Conservation (phyloP, 2,113 vertebrate species). For the Cheilinus undulatus region DNA sequence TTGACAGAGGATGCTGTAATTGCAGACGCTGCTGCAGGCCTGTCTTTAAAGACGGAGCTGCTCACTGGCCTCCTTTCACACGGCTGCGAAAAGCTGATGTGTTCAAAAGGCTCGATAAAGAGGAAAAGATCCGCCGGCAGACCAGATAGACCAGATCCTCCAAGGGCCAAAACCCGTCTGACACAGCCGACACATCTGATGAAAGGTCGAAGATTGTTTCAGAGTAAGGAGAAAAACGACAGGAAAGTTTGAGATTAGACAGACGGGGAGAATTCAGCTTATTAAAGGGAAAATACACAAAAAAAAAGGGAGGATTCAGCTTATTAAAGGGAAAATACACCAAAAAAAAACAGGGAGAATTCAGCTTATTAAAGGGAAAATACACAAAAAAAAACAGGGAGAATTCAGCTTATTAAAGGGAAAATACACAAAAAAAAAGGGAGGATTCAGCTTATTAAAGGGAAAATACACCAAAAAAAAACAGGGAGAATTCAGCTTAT, state of each 20-base stretch:
- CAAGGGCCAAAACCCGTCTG: slow-evolving; percentile 25
- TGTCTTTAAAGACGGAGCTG: slow-evolving; percentile 56
- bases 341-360: too few relatives aligned
- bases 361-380: too few relatives aligned
- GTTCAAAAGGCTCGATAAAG: slow-evolving; percentile 74
- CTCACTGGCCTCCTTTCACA: slow-evolving; percentile 66
- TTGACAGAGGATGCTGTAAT: slow-evolving; percentile 69
- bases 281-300: too few relatives aligned
- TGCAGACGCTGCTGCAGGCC: slow-evolving; percentile 76
- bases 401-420: too few relatives aligned
- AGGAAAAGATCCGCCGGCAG: slow-evolving; percentile 51
- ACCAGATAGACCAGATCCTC: slow-evolving; percentile 52
- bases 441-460: too few relatives aligned
- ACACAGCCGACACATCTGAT: slow-evolving; percentile 64
- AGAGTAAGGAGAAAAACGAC: slow-evolving; percentile 43
- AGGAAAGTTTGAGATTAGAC: slow-evolving; percentile 24
- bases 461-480: too few relatives aligned
- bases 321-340: too few relatives aligned
- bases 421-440: too few relatives aligned
- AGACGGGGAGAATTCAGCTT: slow-evolving; percentile 32
- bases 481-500: too few relatives aligned
- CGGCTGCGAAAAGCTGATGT: slow-evolving; percentile 76
- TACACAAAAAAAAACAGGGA: too few relatives aligned
- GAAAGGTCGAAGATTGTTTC: slow-evolving; percentile 65
- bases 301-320: too few relatives aligned